Evolutionary conservation across 37 sponge, comb jelly and placozoan genomes (phyloP).

Genomic region (Oopsacas minuta): DNA sequence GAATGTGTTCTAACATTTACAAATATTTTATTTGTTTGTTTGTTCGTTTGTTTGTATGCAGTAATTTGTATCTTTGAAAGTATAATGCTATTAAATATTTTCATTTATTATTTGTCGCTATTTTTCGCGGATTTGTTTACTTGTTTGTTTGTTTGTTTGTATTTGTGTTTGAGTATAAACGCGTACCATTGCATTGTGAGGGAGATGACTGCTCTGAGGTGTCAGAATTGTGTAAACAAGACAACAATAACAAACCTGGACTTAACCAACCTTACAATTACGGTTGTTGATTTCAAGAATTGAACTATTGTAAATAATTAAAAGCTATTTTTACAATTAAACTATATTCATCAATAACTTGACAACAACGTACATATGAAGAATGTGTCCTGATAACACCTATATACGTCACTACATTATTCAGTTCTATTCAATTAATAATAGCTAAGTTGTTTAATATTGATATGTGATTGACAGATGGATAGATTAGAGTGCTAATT

Average conservation of each 20-base stretch:
- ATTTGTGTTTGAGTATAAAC: not conserved
- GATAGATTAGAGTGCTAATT: no score
- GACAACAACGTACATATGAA: slow-evolving; percentile 17
- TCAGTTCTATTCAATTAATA: not conserved
- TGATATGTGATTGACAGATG: no score
- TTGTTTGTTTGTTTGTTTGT: not conserved
- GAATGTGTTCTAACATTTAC: not conserved
- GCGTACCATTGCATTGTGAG: no score
- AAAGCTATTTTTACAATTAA: no score
- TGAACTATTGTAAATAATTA: no score
- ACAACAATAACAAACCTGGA: slow-evolving; percentile 5
- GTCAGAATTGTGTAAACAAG: not conserved
- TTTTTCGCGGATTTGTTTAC: not conserved
- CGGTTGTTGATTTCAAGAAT: not conserved
- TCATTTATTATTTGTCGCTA: not conserved
- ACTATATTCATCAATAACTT: no score
- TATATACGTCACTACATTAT: no score
- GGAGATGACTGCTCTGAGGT: not conserved
- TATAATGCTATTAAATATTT: no score
- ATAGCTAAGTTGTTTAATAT: not conserved
- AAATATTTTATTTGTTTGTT: not conserved
- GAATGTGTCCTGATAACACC: slow-evolving; percentile 3
- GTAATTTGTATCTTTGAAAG: not conserved
- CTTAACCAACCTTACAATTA: not conserved
- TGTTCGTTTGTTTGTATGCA: not conserved